Conservation (phyloP, 2,113 vertebrate species). For the Lucifuga dentata region DNA sequence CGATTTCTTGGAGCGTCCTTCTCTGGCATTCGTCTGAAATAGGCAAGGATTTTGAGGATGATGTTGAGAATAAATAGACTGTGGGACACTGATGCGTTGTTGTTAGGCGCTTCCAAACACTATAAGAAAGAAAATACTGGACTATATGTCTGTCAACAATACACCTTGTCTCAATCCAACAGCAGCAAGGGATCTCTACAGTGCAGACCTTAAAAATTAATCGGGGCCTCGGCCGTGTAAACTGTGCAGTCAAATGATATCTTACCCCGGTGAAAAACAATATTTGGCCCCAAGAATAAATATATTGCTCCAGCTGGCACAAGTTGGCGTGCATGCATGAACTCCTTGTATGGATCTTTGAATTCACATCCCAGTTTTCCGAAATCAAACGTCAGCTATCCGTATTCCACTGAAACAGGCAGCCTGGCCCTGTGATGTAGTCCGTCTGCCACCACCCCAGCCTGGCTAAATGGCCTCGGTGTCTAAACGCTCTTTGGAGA, state of each 20-base stretch:
- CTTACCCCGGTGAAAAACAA: slow-evolving; percentile 25
- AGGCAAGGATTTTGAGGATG: slow-evolving; percentile 46
- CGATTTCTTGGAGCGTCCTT: slow-evolving; percentile 64
- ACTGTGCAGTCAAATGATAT: slow-evolving; percentile 51
- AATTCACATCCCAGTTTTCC: slow-evolving; percentile 62
- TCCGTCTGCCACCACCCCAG: slow-evolving; percentile 59
- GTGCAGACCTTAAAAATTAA: slow-evolving; percentile 46
- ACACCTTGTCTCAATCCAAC: slow-evolving; percentile 28
- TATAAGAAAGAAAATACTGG: slow-evolving; percentile 9
- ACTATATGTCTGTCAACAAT: slow-evolving; percentile 12
- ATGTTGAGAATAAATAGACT: slow-evolving; percentile 42
- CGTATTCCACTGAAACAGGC: slow-evolving; percentile 52
- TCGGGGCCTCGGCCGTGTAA: slow-evolving; percentile 61
- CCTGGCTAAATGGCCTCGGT: slow-evolving; percentile 51
- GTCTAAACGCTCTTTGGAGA: slow-evolving; percentile 64
- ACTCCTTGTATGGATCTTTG: slow-evolving; percentile 49
- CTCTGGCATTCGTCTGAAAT: slow-evolving; percentile 66
- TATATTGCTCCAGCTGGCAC: slow-evolving; percentile 50
- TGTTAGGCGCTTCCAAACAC: slow-evolving; percentile 45
- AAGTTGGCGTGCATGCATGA: slow-evolving; percentile 49
- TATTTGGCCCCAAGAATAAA: slow-evolving; percentile 55
- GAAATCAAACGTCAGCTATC: slow-evolving; percentile 53
- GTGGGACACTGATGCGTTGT: slow-evolving; percentile 9
- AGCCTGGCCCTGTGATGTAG: slow-evolving; percentile 55
- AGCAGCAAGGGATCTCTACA: slow-evolving; percentile 41